Evolutionary conservation across 1,140 invertebrate genomes (phyloP).

Genomic region (Vanessa tameamea): DNA sequence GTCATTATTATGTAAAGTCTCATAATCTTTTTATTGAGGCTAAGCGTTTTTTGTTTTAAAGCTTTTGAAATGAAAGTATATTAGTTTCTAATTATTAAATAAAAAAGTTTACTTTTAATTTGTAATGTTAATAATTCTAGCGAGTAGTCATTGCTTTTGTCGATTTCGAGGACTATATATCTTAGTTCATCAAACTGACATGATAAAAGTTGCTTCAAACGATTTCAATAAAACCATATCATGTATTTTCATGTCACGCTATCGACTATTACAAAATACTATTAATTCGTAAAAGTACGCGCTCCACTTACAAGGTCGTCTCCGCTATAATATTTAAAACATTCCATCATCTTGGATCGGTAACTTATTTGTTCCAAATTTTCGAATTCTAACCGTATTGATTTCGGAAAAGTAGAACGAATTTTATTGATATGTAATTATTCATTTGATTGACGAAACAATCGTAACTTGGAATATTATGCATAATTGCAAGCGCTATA

Average conservation of each 20-base stretch:
- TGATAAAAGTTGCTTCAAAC: no score
- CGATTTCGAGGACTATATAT: no score
- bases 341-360: conserved; percentile 44
- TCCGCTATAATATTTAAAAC: conserved; percentile 34
- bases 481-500: neutral
- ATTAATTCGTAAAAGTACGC: conserved; percentile 9
- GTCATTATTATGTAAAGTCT: no score
- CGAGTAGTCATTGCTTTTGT: no score
- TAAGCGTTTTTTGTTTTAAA: no score
- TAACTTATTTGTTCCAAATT: conserved; percentile 51
- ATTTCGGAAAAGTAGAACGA: conserved; percentile 57
- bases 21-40: no score
- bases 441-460: conserved; percentile 42
- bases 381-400: conserved; percentile 46
- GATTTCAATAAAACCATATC: no score
- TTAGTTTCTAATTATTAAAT: no score
- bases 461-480: neutral
- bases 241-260: neutral
- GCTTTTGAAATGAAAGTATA: no score
- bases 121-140: no score
- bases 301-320: conserved; percentile 30
- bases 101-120: no score
- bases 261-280: neutral
- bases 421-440: conserved; percentile 55
- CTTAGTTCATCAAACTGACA: no score